phyloP scores from a whole-genome alignment of 2,888 invertebrate genomes.

The Aporophyla nigra region DNA sequence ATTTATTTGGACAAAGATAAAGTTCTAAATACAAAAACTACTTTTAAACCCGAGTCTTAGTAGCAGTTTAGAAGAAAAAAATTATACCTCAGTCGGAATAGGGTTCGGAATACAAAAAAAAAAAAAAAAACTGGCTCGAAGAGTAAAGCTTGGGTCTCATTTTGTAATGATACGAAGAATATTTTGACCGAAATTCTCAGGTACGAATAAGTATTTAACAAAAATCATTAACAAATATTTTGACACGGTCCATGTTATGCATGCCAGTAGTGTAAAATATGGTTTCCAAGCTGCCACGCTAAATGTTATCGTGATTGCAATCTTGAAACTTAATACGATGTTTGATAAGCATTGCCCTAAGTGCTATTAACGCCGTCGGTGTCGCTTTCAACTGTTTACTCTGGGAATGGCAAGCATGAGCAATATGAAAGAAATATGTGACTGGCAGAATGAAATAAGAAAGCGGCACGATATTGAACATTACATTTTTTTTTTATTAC shows the following conservation, averaged over 20 bases:
- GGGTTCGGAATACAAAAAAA: no score
- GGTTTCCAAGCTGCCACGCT: slow-evolving; percentile 5
- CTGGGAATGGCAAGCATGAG: slow-evolving; percentile 29
- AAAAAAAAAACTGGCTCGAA: no score
- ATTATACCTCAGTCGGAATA: no score
- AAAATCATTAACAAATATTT: neutral
- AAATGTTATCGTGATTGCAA: slow-evolving; percentile 46
- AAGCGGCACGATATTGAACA: no score
- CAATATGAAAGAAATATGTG: slow-evolving; percentile 13
- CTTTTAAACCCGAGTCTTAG: no score
- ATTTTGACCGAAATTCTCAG: neutral
- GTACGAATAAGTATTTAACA: neutral
- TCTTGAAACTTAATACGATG: slow-evolving; percentile 62
- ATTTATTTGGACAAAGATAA: no score
- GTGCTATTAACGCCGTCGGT: slow-evolving; percentile 59
- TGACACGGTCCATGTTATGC: neutral
- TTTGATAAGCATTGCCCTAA: slow-evolving; percentile 62
- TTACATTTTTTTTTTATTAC: no score
- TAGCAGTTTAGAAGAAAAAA: no score
- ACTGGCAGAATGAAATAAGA: neutral
- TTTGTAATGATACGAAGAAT: no score
- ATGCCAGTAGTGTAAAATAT: slow-evolving; percentile 9
- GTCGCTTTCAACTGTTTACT: slow-evolving; percentile 63
- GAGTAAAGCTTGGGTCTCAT: no score
- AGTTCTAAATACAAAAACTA: no score